phyloP scores from a whole-genome alignment of 2,113 vertebrate species.

The Nibea coibor region DNA sequence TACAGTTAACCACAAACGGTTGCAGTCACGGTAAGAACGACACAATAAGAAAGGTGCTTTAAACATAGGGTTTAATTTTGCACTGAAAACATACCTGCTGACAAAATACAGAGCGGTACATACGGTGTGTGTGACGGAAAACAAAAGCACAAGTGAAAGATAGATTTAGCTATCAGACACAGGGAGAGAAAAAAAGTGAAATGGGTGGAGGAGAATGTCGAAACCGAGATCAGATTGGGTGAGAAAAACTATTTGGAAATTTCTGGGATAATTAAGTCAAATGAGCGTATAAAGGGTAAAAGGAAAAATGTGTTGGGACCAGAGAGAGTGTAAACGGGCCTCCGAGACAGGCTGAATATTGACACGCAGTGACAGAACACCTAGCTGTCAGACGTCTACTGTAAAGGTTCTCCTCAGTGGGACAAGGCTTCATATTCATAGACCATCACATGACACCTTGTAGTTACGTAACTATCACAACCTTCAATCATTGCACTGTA shows the following conservation, averaged over 20 bases:
- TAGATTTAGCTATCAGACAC: slow-evolving; percentile 2
- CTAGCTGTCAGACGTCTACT: slow-evolving; percentile 51
- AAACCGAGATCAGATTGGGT: slow-evolving; percentile 42
- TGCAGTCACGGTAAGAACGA: slow-evolving; percentile 8
- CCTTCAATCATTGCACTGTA: slow-evolving; percentile 63
- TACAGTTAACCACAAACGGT: slow-evolving; percentile 46
- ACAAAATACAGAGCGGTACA: neutral
- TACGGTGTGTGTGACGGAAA: neutral
- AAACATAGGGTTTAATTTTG: slow-evolving; percentile 24
- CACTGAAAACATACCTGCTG: slow-evolving; percentile 27
- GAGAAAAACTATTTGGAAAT: slow-evolving; percentile 37
- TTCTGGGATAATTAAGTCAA: slow-evolving; percentile 39
- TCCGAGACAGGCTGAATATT: slow-evolving; percentile 33
- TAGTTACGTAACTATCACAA: slow-evolving; percentile 62
- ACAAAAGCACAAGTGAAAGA: slow-evolving; percentile 6
- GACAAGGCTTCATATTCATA: slow-evolving; percentile 70
- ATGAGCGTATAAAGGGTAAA: slow-evolving; percentile 9
- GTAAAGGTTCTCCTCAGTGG: slow-evolving; percentile 31
- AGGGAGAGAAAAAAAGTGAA: neutral
- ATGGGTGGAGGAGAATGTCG: slow-evolving; percentile 17
- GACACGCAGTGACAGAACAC: slow-evolving; percentile 50
- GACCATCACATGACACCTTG: slow-evolving; percentile 62
- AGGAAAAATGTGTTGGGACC: slow-evolving; percentile 44
- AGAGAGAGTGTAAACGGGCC: slow-evolving; percentile 27
- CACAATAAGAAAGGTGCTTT: slow-evolving; percentile 32